Evolutionary conservation across 2,888 invertebrate genomes (phyloP).

Genomic region (Ellobium chinense): DNA sequence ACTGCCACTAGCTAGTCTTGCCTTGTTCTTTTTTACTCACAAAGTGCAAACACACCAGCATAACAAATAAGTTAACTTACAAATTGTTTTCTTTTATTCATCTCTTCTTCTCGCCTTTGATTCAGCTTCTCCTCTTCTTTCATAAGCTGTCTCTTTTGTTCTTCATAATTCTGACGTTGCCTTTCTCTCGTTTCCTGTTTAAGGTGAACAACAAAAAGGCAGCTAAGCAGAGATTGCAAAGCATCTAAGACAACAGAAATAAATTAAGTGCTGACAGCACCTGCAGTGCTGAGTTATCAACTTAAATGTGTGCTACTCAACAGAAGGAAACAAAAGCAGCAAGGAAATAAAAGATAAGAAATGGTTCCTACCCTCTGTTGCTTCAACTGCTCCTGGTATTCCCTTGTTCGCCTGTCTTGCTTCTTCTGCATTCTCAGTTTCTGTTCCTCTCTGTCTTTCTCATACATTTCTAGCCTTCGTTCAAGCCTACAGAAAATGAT

Average conservation of each 20-base stretch:
- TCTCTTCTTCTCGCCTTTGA: constrained; percentile 74
- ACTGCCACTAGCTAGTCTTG: no score
- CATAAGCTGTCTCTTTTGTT: constrained; percentile 65
- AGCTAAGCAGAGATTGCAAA: no score
- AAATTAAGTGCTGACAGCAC: no score
- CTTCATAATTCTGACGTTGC: constrained; percentile 75
- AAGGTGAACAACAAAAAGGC: neutral
- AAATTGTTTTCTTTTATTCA: constrained; percentile 72
- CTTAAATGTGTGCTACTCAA: neutral
- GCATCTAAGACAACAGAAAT: no score
- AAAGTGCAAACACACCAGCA: no score
- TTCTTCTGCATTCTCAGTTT: constrained; percentile 65
- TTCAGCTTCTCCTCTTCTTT: constrained; percentile 74
- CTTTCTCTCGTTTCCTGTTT: constrained; percentile 72
- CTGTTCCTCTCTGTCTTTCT: constrained; percentile 72
- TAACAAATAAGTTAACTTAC: no score
- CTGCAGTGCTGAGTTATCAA: no score
- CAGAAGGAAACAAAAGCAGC: neutral
- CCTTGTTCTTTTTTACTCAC: no score
- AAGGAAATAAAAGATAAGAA: neutral
- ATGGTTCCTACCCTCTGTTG: constrained; percentile 77
- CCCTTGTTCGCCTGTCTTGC: constrained; percentile 79
- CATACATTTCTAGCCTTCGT: constrained; percentile 73
- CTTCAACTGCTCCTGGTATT: constrained; percentile 82
- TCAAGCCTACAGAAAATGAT: constrained; percentile 68